phyloP scores from a whole-genome alignment of 2,888 invertebrate genomes.

The Papilio demoleus region DNA sequence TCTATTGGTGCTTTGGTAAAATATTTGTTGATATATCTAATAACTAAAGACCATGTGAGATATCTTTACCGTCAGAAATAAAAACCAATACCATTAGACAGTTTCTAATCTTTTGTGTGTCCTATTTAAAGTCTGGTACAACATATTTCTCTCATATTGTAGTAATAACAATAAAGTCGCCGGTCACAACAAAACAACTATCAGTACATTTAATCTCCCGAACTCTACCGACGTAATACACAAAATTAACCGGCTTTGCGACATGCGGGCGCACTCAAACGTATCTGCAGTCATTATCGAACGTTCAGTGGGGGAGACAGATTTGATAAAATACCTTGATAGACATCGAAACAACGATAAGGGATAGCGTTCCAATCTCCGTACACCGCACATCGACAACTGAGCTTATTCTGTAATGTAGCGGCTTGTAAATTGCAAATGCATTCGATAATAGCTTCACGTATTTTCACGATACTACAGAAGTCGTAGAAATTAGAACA shows the following conservation, averaged over 20 bases:
- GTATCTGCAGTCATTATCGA: slow-evolving; percentile 74
- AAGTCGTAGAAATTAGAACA: not conserved
- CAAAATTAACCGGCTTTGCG: slow-evolving; percentile 64
- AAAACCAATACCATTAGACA: too few relatives aligned
- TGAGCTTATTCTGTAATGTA: slow-evolving; percentile 18
- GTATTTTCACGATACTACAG: not conserved
- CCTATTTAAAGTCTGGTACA: not conserved
- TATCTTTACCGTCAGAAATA: too few relatives aligned
- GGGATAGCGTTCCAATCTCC: slow-evolving; percentile 19
- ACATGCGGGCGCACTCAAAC: slow-evolving; percentile 75
- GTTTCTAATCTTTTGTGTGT: not conserved
- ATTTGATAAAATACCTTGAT: slow-evolving; percentile 54
- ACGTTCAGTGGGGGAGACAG: slow-evolving; percentile 63
- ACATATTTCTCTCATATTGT: not conserved
- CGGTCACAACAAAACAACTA: slow-evolving; percentile 51
- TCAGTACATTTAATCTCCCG: slow-evolving; percentile 39
- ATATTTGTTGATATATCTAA: too few relatives aligned
- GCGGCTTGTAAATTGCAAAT: slow-evolving; percentile 36
- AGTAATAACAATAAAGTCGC: slow-evolving; percentile 45
- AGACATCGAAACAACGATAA: slow-evolving; percentile 46
- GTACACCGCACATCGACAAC: slow-evolving; percentile 4
- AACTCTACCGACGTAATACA: slow-evolving; percentile 54
- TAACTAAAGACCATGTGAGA: too few relatives aligned
- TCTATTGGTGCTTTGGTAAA: too few relatives aligned
- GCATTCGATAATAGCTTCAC: not conserved